A percentile compares a stretch with the other conserved stretches of the same genome.
Conservation (phyloP, 1,140 invertebrate genomes). For the Apis florea region DNA sequence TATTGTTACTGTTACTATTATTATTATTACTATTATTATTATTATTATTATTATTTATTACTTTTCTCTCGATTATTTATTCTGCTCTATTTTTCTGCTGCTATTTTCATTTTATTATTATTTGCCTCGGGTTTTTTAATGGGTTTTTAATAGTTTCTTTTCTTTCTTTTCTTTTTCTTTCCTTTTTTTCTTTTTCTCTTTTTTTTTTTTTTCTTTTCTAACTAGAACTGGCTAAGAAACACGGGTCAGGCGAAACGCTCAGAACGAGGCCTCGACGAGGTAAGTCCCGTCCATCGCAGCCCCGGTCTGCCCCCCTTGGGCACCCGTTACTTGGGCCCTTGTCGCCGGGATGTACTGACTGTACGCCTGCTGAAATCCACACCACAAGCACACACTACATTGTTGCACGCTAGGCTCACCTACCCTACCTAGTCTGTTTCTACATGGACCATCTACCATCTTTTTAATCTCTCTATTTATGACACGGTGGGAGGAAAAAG, state of each 20-base stretch:
- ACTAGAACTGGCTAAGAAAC: conserved; percentile 23
- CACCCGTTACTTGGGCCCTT: conserved; percentile 82
- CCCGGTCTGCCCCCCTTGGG: conserved; percentile 88
- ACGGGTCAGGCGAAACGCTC: conserved; percentile 66
- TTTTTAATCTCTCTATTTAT: background rate
- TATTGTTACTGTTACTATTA: background rate
- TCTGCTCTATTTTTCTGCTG: conserved; percentile 10
- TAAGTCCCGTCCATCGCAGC: conserved; percentile 90
- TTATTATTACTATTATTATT: background rate
- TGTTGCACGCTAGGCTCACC: conserved; percentile 78
- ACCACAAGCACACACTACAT: conserved; percentile 81
- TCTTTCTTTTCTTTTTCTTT: conserved; percentile 5
- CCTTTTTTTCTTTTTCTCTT: no score
- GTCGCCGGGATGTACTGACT: conserved; percentile 91
- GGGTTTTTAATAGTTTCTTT: background rate
- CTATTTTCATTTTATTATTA: background rate
- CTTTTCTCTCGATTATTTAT: background rate
- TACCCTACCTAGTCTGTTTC: conserved; percentile 68
- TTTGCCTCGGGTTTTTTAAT: no score
- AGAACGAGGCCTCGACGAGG: conserved; percentile 91
- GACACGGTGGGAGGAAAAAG: background rate
- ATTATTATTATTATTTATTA: background rate
- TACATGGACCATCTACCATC: conserved; percentile 34
- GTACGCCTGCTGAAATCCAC: conserved; percentile 87
- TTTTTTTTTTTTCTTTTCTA: no score